These are phyloP conservation scores for Oreochromis niloticus DNA, from an alignment of 2,113 vertebrate species.

Conservation along the genomic window DNA sequence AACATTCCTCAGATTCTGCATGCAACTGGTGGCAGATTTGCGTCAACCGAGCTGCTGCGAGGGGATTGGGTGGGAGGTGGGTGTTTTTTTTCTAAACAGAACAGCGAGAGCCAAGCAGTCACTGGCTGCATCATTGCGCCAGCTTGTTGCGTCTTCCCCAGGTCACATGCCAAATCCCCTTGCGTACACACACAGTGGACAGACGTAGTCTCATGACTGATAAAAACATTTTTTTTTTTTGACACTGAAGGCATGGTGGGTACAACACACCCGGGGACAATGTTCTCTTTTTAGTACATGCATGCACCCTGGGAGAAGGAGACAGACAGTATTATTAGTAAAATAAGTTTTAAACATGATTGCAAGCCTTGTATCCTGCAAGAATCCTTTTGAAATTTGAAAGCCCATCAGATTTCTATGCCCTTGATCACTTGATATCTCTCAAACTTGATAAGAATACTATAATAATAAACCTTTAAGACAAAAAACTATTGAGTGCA, in stretches of 20 bases:
- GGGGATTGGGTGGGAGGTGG: conserved; percentile 54
- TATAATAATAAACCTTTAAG: neutral
- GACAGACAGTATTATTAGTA: neutral
- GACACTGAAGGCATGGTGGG: conserved; percentile 26
- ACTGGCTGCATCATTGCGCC: conserved; percentile 50
- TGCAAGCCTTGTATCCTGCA: neutral
- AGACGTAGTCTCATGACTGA: conserved; percentile 55
- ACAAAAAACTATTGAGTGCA: neutral
- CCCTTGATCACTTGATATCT: neutral
- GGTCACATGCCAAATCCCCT: conserved; percentile 58
- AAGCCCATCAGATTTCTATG: neutral
- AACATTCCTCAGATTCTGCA: conserved; percentile 72
- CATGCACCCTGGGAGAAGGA: neutral
- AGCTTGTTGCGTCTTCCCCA: conserved; percentile 58
- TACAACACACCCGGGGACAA: conserved; percentile 30
- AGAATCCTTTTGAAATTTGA: neutral
- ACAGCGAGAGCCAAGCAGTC: conserved; percentile 45
- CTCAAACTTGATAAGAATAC: neutral
- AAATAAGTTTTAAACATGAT: neutral
- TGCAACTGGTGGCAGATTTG: conserved; percentile 65
- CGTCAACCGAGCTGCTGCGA: conserved; percentile 45
- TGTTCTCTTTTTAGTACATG: conserved; percentile 10
- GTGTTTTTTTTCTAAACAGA: conserved; percentile 51
- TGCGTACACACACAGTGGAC: conserved; percentile 43
- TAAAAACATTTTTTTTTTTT: conserved; percentile 31